Evolutionary conservation across 2,797 vertebrate species (phyloP), one percentile per base, ranked within the genome.

Genomic region (Heterohyrax brucei): DNA sequence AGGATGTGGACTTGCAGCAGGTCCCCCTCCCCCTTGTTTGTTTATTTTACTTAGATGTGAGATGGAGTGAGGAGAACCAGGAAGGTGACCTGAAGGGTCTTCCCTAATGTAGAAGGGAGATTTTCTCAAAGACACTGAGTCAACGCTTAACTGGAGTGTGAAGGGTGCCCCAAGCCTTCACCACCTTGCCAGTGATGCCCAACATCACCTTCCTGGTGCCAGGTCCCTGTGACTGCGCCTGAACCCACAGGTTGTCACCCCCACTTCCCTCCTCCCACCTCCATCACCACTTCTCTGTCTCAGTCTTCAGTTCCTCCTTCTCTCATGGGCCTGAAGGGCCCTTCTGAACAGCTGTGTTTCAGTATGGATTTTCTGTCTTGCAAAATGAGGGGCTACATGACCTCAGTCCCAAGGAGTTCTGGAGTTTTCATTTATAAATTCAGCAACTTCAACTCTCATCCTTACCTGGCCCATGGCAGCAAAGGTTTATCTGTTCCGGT

Each of bases 371-470:
- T 66, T 93, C 33, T 1, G 0, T 22, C 10, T 73, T 33, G 21
- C 28, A 30, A 4, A 0, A 0, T 14, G 48, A 90, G 28, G 12
- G 0, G 6, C 5, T 2, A 0, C 1, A 3, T n/a, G 70, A 21
- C 14, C 50, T 72, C 46, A 85, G 53, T 12, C 6, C 9, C 3
- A n/a, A 19, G 30, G 92, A 50, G 39, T 44, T 62, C 72, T 62
- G 19, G 59, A 28, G 26, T 79, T 80, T 64, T 87, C 87, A 28
- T 64, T n/a, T 75, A 8, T 94, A 39, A 59, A 21, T 10, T 7
- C 59, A 21, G 33, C 1, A 0, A 5, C 59, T 78, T 68, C 18
- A 16, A 10, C 39, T 53, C 21, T 70, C 48, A 2, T 22, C 53
- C 16, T n/a, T 33, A 48, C 50, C 59, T 39, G 13, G 21, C 2